Base-by-base conservation (phyloP, 2,888 invertebrate species). In the Amphipyra tragopoginis region DNA sequence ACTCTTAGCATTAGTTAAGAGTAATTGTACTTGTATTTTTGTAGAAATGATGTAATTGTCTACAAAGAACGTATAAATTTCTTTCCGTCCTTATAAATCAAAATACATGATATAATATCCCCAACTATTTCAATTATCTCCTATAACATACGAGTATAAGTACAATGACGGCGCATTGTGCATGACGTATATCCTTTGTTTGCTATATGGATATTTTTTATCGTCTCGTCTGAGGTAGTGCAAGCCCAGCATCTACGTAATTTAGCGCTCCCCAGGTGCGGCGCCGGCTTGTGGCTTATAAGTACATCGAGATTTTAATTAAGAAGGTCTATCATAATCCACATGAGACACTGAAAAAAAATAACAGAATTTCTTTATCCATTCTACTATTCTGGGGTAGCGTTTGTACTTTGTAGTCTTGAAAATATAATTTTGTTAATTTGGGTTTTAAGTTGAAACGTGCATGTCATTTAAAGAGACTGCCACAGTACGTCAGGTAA, bases 231-330 rank as follows among this genome's bases (percentile, higher is more conserved):
- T 66, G 70, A 56, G 63, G 74, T 77, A 56, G 76, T 80, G 72
- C 67, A 29, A 29, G 29, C 29, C 29, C 29, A 54, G 65, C 48
- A 61, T 70, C 67, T 67, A 42, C 77, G 81, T 91, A 90, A 91
- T 91, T 90, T 89, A 90, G 79, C 70, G 86, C 79, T 87, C 86
- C 90, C 89, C 93, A 93, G 93, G 93, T 91, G 91, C 89, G 81
- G 79, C 74, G 75, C 69, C 79, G 84, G 86, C 82, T 84, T 84
- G 86, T 84, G 88, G 91, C 89, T 91, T 91, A 88, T 84, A 90
- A 88, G 86, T 84, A 88, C 86, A 89, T 86, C 78, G 84, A 83
- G 84, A 83, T 90, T 91, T 92, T 93, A 93, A 94, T 93, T 93
- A 93, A 90, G 86, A 87, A 87, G 80, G 83, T 83, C 83, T 85